phyloP scores from a whole-genome alignment of 2,113 vertebrate genomes.

The Cynocephalus volans region DNA sequence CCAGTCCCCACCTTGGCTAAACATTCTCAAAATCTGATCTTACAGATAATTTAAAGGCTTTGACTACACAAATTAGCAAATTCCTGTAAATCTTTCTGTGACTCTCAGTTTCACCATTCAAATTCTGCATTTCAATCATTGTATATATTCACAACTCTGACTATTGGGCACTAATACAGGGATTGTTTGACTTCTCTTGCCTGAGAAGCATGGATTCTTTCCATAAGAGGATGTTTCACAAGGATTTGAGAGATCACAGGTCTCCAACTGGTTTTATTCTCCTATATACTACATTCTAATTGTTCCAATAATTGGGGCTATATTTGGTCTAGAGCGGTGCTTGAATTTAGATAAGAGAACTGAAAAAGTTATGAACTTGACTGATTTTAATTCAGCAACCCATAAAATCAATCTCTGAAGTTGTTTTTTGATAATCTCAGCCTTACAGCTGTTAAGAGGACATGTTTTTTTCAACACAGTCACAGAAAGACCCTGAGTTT shows the following conservation, averaged over 20 bases:
- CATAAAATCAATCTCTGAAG: conserved; percentile 5
- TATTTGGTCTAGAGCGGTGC: background rate
- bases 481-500: conserved; percentile 7
- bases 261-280: background rate
- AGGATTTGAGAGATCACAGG: background rate
- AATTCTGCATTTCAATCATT: background rate
- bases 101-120: background rate
- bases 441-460: background rate
- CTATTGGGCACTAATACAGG: background rate
- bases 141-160: background rate
- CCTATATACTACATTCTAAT: background rate
- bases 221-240: background rate
- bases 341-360: conserved; percentile 12
- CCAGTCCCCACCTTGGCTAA: background rate
- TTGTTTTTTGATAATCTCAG: background rate
- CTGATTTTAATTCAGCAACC: conserved; percentile 28
- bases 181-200: background rate
- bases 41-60: conserved; percentile 46
- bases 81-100: background rate
- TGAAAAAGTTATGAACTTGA: background rate
- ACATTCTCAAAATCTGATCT: conserved; percentile 15
- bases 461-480: background rate
- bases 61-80: conserved; percentile 48
- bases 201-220: background rate
- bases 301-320: background rate